A percentile compares a stretch with the other conserved stretches of the same genome.
These are phyloP conservation scores for Drosophila nikananu DNA, from an alignment of 1,140 invertebrate genomes.

Conservation along the genomic window DNA sequence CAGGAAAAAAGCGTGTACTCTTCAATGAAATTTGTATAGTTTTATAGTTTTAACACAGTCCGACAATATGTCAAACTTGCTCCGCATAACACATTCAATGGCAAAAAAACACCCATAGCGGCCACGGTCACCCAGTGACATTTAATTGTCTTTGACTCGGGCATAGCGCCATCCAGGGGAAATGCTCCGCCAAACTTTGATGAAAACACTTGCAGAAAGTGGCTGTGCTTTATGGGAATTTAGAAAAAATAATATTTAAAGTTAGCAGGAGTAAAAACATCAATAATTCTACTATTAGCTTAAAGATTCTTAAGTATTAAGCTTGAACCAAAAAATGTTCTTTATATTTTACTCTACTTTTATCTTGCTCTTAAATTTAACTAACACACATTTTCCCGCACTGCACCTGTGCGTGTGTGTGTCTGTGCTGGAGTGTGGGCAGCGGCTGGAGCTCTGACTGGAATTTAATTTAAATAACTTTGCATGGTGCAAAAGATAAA, in stretches of 20 bases:
- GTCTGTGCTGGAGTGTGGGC: constrained; percentile 2
- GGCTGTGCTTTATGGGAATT: too few relatives aligned
- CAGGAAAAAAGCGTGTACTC: neutral
- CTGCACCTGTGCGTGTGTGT: constrained; percentile 22
- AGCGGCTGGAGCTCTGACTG: constrained; percentile 43
- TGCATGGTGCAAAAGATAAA: constrained; percentile 43
- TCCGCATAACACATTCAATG: constrained; percentile 42
- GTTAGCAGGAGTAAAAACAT: neutral
- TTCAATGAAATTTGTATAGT: constrained; percentile 63
- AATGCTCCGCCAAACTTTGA: constrained; percentile 59
- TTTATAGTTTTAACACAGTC: constrained; percentile 28
- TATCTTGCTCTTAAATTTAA: too few relatives aligned
- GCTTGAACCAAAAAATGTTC: neutral
- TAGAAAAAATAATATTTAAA: neutral
- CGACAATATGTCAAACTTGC: constrained; percentile 56
- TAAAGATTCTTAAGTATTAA: too few relatives aligned
- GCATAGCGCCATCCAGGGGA: constrained; percentile 18
- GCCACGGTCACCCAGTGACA: constrained; percentile 48
- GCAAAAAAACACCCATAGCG: neutral
- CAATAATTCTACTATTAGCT: neutral
- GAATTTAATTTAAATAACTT: constrained; percentile 84
- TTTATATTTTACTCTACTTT: too few relatives aligned
- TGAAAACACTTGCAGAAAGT: constrained; percentile 19
- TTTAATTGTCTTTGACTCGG: constrained; percentile 69
- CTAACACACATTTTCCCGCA: neutral